Base-by-base conservation (phyloP, 2,888 invertebrate species). In the Myopa testacea region DNA sequence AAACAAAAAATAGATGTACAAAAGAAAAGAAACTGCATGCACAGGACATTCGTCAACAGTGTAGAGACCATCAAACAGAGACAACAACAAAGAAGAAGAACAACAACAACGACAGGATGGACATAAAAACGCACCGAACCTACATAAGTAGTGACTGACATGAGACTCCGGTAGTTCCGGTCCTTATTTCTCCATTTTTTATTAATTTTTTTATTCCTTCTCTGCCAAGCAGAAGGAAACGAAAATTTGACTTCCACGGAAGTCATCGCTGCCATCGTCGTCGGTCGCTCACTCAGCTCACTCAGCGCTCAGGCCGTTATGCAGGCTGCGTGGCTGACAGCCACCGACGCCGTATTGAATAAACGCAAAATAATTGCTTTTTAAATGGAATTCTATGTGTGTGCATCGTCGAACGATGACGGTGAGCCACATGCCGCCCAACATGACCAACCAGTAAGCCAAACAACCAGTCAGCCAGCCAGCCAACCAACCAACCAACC, bases 361-460 rank as follows among this genome's bases (percentile, higher is more conserved):
- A 84, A 84, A 84, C 82, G 84, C 82, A 83, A 82, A 82, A 84
- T 83, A 84, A 84, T 84, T 84, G 83, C 83, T 83, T 84, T 84
- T 83, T 84, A 84, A 84, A 84, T 84, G 83, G 81, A 82, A 82
- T 82, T 82, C 78, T 78, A 80, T 73, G 73, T 73, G 73, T 40
- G 62, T 26, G 62, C 26, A 14, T 19, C 62, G 62, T 62, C 62
- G 62, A 62, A 62, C 6, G 34, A 19, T 52, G 70, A 55, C 26
- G 52, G 3, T 10, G 37, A 52, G 52, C 34, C 16, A 3, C 55
- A 55, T 55, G 55, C 55, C 55, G 55, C 1, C 50, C 50, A 50
- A 50, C 50, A 50, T 50, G 50, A 50, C 50, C 50, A 50, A 14
- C 50, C 50, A 26, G 26, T 26, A 26, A 26, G 2, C 26, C 26